These are phyloP conservation scores for Andrena flavipes DNA, from an alignment of 2,888 invertebrate species.

Conservation along the genomic window DNA sequence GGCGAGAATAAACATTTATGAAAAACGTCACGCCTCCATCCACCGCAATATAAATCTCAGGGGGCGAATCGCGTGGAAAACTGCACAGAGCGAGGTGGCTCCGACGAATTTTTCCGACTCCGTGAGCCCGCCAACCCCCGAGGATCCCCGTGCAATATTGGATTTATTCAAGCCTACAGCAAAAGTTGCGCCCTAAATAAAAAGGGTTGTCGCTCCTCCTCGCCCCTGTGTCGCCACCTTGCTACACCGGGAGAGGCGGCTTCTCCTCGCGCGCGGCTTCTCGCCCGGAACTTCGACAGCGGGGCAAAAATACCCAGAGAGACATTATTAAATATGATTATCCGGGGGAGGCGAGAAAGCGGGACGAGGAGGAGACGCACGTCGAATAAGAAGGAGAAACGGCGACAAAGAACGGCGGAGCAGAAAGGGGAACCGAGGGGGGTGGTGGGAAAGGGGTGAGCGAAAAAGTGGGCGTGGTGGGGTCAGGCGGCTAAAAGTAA, in stretches of 20 bases:
- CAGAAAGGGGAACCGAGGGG: constrained; percentile 29
- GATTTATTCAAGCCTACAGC: constrained; percentile 80
- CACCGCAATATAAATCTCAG: constrained; percentile 10
- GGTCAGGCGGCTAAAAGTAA: constrained; percentile 66
- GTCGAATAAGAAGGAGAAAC: constrained; percentile 35
- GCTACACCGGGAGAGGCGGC: constrained; percentile 61
- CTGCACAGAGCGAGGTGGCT: constrained; percentile 19
- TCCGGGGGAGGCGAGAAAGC: constrained; percentile 44
- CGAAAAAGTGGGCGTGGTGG: constrained; percentile 60
- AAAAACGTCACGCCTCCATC: neutral
- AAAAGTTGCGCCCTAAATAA: constrained; percentile 83
- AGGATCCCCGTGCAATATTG: constrained; percentile 78
- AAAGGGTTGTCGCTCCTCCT: constrained; percentile 82
- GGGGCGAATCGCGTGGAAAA: constrained; percentile 23
- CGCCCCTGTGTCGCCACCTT: constrained; percentile 50
- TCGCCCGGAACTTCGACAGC: constrained; percentile 78
- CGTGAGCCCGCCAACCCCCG: constrained; percentile 23
- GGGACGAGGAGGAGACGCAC: constrained; percentile 18
- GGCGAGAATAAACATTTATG: too few relatives aligned
- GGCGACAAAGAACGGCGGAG: constrained; percentile 7
- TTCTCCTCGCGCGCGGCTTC: constrained; percentile 73
- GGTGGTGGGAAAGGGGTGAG: constrained; percentile 59
- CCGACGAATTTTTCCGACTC: constrained; percentile 54
- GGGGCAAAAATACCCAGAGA: constrained; percentile 81
- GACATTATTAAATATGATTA: constrained; percentile 84